Conservation (phyloP, 2,797 vertebrate genomes). For the Mus caroli region DNA sequence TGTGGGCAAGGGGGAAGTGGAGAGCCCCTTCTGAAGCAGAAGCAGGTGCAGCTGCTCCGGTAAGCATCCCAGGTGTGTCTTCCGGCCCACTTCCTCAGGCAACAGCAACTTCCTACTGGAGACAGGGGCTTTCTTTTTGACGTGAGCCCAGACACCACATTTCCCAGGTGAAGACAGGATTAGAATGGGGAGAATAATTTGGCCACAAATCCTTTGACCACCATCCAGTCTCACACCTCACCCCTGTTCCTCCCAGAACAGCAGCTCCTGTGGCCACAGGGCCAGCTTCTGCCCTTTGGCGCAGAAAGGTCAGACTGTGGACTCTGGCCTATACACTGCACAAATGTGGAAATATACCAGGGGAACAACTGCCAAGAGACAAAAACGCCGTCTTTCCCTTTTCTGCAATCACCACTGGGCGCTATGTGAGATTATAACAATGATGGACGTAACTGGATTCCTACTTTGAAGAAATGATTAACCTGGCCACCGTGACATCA, state of each 20-base stretch:
- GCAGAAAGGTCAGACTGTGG: background rate
- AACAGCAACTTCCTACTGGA: slow-evolving; percentile 26
- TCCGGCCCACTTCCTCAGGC: slow-evolving; percentile 59
- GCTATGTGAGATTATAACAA: background rate
- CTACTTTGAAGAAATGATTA: slow-evolving; percentile 12
- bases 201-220: background rate
- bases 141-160: background rate
- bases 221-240: background rate
- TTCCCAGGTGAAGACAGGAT: background rate
- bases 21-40: background rate
- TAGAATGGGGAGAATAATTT: background rate
- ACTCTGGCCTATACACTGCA: background rate
- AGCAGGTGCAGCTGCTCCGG: background rate
- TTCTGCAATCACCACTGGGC: background rate
- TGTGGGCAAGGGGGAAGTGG: background rate
- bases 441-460: background rate
- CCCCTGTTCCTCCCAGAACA: background rate
- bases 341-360: background rate
- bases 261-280: background rate
- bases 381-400: background rate
- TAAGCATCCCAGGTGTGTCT: background rate
- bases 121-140: background rate
- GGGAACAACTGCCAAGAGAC: background rate
- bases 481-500: background rate
- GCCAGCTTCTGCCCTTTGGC: background rate